These are phyloP conservation scores for Nannobrachium achirus DNA, from an alignment of 2,113 vertebrate species.

Conservation along the genomic window DNA sequence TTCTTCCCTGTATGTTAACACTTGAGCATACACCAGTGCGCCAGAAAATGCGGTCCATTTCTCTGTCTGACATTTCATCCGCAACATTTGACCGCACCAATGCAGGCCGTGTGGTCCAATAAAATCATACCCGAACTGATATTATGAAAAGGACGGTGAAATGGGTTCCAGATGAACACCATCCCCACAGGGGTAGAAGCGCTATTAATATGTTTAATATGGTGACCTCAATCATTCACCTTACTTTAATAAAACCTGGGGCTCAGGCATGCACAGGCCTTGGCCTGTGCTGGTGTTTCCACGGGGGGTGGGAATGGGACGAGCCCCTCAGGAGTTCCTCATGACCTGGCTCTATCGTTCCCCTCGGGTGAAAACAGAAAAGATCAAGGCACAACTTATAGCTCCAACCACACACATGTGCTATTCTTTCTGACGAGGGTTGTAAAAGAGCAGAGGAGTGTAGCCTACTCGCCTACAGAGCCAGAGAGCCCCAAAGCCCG, in stretches of 20 bases:
- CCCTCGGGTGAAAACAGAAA: conserved; percentile 21
- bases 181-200: conserved; percentile 34
- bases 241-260: conserved; percentile 58
- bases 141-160: conserved; percentile 57
- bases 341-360: conserved; percentile 39
- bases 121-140: conserved; percentile 56
- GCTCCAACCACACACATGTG: too few relatives aligned
- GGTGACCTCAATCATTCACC: conserved; percentile 58
- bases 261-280: conserved; percentile 8
- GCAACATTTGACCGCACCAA: conserved; percentile 39
- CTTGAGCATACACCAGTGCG: too few relatives aligned
- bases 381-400: background rate
- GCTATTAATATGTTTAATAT: conserved; percentile 67
- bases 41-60: conserved; percentile 31
- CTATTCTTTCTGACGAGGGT: background rate
- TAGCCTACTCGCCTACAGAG: too few relatives aligned
- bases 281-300: conserved; percentile 54
- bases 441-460: conserved; percentile 10
- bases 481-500: too few relatives aligned
- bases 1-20: too few relatives aligned
- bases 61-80: conserved; percentile 36
- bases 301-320: conserved; percentile 3
- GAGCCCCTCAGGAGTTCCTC: conserved; percentile 36
- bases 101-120: conserved; percentile 42
- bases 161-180: conserved; percentile 72